Conservation (phyloP, 2,797 vertebrate species). For the Spinibarbus caldwelli region DNA sequence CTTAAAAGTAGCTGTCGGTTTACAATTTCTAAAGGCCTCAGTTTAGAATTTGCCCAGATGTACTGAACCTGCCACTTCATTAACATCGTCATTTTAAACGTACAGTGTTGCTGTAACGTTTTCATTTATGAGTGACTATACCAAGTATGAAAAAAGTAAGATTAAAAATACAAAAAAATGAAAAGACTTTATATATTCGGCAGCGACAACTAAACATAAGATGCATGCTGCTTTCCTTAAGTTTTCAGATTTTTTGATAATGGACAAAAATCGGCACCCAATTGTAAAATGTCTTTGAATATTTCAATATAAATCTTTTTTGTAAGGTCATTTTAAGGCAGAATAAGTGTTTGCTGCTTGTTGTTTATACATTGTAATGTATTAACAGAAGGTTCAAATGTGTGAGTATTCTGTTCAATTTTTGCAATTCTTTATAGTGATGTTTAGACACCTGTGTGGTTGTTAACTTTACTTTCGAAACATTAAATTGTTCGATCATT, state of each 20-base stretch:
- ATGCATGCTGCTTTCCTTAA: conserved; percentile 58
- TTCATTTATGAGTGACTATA: conserved; percentile 34
- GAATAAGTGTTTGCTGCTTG: conserved; percentile 60
- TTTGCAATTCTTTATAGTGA: conserved; percentile 32
- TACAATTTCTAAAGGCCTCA: conserved; percentile 57
- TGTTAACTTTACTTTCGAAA: conserved; percentile 35
- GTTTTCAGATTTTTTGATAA: conserved; percentile 49
- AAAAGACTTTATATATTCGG: conserved; percentile 49
- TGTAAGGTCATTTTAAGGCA: conserved; percentile 55
- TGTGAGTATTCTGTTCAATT: conserved; percentile 6
- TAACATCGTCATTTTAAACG: conserved; percentile 24
- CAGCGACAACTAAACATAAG: conserved; percentile 50
- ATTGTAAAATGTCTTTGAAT: conserved; percentile 57
- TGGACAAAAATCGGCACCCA: conserved; percentile 41
- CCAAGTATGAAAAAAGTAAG: background rate
- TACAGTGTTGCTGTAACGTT: conserved; percentile 48
- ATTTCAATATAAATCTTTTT: conserved; percentile 59
- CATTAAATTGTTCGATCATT: background rate
- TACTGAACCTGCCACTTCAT: conserved; percentile 46
- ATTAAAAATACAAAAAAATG: background rate
- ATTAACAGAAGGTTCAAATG: conserved; percentile 38
- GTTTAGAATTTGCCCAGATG: conserved; percentile 37
- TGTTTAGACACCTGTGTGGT: conserved; percentile 28
- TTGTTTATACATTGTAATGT: conserved; percentile 62
- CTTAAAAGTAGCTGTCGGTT: conserved; percentile 53